Evolutionary conservation across 1,140 invertebrate genomes (phyloP), one percentile per base, ranked within the genome.

Genomic region (Bacillus rossius): DNA sequence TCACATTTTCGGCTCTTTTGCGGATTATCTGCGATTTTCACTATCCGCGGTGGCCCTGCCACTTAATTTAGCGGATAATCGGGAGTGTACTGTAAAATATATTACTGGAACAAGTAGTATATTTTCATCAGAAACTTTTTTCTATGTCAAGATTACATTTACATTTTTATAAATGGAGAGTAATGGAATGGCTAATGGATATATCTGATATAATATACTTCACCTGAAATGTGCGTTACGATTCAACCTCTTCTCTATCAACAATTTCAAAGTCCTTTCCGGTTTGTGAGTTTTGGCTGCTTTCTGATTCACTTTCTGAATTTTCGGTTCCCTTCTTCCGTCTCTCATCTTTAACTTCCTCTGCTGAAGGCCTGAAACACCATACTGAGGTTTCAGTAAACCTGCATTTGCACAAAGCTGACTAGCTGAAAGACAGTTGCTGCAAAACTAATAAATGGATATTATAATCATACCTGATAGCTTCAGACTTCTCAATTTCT

Each of bases 231-330:
- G 16, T 26, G 14, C 26, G 38, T 43, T 55, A 67, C 13, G 66
- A 65, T 49, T 83, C 81, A 8, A 84, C 65, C 61, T 86, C 84
- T 8, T 78, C 80, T 40, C 80, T 73, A 51, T 85, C 83, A 3
- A 87, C 80, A 65, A 91, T 89, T 74, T 89, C 88, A 71, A 91
- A 91, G 77, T 91, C 88, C 66, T 84, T 81, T 42, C 84, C 87
- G 0, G 86, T 89, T 64, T 87, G 87, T 10, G 87, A 90, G 47
- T 86, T 81, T 64, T 85, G 84, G 65, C 84, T 84, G 59, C 68
- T 71, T 68, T 85, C 84, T 1, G 83, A 84, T 65, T 86, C 85
- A 4, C 81, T 82, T 61, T 84, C 82, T 0, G 81, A 59, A 60
- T 74, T 75, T 61, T 76, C 76, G n/a, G 72, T 77, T 29, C 70